Base-by-base conservation (phyloP, 1,140 invertebrate species). In the Caerostris darwini region DNA sequence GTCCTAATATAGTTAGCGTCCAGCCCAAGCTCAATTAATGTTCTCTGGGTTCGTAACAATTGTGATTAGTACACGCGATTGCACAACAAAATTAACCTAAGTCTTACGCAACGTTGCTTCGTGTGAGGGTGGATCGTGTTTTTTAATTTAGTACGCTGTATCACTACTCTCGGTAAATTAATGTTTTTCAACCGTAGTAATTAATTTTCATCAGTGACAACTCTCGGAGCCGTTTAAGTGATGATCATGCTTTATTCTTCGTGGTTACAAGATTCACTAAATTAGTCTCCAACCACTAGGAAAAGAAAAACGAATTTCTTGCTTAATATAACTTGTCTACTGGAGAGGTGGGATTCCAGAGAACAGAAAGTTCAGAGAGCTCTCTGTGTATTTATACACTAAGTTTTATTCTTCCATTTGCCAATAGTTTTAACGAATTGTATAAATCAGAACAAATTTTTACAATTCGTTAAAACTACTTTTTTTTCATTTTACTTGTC, bases 181-280 rank as follows among this genome's bases (percentile, higher is more conserved):
- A 81, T 81, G 57, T 77, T 81, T 90, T 90, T 90, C 69, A 71
- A 58, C 17, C 17, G 53, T 54, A 69, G 69, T 17, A 81, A 90
- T 81, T 90, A 81, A 90, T 90, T 90, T 90, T 57, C 61, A 90
- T 90, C 87, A 90, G 61, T 90, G 87, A 69, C 87, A 90, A 90
- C 87, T 90, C 50, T 77, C 61, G 57, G 87, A 90, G 53, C 67
- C 87, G 67, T 61, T 71, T 64, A 90, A 71, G 50, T 90, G 61
- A 90, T 64, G 59, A 59, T 54, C 85, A 50, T 61, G 19, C 57
- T 87, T 90, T 69, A 53, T 90, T 54, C 71, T 77, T 77, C 71
- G 71, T 34, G 71, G 71, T 77, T 77, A 77, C 71, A 77, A 77
- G 71, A 77, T 77, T 77, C 34, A 50, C 71, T 77, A 77, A 77